These are phyloP conservation scores for Philhelius pedissequus DNA, from an alignment of 2,888 invertebrate species.

Conservation along the genomic window DNA sequence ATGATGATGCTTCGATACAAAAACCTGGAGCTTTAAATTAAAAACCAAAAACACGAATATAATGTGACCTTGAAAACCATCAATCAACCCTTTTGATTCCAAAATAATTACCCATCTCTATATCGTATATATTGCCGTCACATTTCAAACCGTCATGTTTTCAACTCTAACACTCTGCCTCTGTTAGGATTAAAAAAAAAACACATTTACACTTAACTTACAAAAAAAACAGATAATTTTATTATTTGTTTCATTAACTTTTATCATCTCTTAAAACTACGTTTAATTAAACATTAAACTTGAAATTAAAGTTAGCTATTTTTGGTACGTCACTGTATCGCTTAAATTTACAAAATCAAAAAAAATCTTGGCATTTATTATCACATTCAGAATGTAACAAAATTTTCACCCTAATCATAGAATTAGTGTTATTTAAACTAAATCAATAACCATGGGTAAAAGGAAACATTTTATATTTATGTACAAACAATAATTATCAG, in stretches of 20 bases:
- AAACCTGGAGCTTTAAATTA: too few relatives aligned
- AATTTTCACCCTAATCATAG: not conserved
- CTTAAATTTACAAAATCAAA: not conserved
- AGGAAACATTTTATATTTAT: not conserved
- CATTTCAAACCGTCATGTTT: too few relatives aligned
- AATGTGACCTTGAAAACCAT: too few relatives aligned
- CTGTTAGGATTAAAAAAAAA: not conserved
- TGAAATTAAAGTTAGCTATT: not conserved
- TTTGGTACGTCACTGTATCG: not conserved
- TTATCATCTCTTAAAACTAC: not conserved
- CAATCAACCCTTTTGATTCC: too few relatives aligned
- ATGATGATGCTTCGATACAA: too few relatives aligned
- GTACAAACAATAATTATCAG: not conserved
- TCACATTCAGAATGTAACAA: constrained; percentile 52
- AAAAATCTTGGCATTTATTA: constrained; percentile 51
- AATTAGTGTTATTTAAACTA: not conserved
- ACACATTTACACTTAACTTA: not conserved
- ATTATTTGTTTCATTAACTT: too few relatives aligned
- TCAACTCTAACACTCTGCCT: too few relatives aligned
- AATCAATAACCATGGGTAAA: not conserved
- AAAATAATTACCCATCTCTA: too few relatives aligned
- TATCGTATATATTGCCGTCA: too few relatives aligned
- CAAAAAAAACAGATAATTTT: not conserved
- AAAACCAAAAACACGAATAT: too few relatives aligned
- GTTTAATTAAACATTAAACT: not conserved